phyloP scores from a whole-genome alignment of 2,113 vertebrate species.

The Alligator mississippiensis region DNA sequence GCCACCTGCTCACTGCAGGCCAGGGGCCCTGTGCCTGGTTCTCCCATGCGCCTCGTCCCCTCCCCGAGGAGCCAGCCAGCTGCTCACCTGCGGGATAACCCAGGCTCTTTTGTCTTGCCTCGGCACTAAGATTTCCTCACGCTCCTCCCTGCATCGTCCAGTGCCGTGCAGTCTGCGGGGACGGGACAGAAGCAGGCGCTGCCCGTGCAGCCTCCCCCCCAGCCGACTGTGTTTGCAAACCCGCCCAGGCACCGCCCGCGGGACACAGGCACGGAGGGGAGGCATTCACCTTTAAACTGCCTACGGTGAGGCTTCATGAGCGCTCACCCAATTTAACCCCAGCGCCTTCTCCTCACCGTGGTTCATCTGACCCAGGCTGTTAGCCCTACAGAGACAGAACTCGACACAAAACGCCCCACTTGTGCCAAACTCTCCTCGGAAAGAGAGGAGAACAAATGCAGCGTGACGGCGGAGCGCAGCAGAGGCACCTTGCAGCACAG shows the following conservation, averaged over 20 bases:
- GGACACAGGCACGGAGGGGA: background rate
- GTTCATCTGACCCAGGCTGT: no score
- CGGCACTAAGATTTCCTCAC: no score
- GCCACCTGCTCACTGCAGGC: accelerated
- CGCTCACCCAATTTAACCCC: no score
- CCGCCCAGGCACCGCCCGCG: background rate
- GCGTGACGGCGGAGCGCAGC: background rate
- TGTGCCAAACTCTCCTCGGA: conserved; percentile 26
- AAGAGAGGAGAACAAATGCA: conserved; percentile 52
- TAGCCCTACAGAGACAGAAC: no score
- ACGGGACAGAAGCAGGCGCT: accelerated
- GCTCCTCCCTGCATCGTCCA: no score
- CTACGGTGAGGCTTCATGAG: background rate
- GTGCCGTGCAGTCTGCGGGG: accelerated
- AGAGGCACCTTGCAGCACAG: background rate
- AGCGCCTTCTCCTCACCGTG: no score
- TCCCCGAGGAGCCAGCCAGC: background rate
- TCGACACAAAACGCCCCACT: no score
- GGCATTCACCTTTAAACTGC: background rate
- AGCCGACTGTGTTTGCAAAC: background rate
- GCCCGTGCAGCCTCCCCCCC: background rate
- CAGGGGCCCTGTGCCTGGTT: background rate
- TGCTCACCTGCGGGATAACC: accelerated
- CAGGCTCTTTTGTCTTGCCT: background rate
- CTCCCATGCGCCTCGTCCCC: no score